Base-by-base conservation (phyloP, 2,797 vertebrate genomes). In the Euphonia xanthogaster region DNA sequence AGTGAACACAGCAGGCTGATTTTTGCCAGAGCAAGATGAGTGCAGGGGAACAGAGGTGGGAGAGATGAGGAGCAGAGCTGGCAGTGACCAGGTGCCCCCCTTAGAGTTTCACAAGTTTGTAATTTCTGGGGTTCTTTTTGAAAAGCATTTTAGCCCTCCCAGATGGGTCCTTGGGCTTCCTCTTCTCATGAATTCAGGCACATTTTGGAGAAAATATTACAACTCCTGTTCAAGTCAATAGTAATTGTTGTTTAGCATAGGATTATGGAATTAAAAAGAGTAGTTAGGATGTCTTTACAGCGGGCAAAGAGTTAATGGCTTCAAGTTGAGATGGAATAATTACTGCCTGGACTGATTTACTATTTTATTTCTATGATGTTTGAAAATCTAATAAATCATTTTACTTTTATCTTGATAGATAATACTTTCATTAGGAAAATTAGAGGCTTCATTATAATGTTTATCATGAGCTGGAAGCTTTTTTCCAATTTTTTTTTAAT, bases 201-300 rank as follows among this genome's bases (percentile, higher is more conserved):
- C 97, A 97, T 98, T 98, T 97, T 98, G 98, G 98, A 98, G 97
- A 97, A 98, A 98, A 98, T 98, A 94, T 98, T 98, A 98, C 98
- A 98, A 97, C 98, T 98, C 97, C 98, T 98, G 96, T 98, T 98
- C 98, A 98, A 99, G 98, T 98, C 98, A 98, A 96, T 98, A 98
- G 98, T 98, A 98, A 98, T 98, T 98, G 98, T 98, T 99, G 98
- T 96, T 96, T 97, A 86, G 86, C 80, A 86, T 90, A 68, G 73
- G 92, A 67, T 97, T 96, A 86, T 91, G 93, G 96, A 97, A 97
- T 97, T 97, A 95, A 97, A 90, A 12, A 20, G 90, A 95, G 95
- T 84, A 93, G 89, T 95, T 97, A 94, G 93, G 70, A 93, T 90
- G 88, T 86, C 94, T 97, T 97, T 96, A 96, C 90, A 97, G 95